Conservation (phyloP, 2,888 invertebrate genomes). For the Gonocerus acuteangulatus region DNA sequence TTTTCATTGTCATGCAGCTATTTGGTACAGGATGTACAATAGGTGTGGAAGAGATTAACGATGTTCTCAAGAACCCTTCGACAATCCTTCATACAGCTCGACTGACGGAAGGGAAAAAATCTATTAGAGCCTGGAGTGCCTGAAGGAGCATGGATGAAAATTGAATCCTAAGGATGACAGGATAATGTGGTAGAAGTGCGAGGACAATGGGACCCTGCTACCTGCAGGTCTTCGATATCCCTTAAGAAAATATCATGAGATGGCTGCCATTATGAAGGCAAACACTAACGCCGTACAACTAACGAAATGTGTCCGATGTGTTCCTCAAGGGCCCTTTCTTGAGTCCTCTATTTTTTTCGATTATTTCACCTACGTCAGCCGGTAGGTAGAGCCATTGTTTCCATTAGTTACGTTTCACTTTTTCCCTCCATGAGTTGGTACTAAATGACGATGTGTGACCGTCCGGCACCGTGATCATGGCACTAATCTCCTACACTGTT, state of each 20-base stretch:
- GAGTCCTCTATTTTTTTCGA: neutral
- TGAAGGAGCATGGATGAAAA: neutral
- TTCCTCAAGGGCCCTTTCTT: neutral
- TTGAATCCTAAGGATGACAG: slow-evolving; percentile 8
- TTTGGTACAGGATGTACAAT: too few species aligned
- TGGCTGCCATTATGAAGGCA: slow-evolving; percentile 6
- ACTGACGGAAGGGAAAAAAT: neutral
- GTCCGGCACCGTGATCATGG: neutral
- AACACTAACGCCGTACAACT: neutral
- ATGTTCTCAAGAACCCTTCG: neutral
- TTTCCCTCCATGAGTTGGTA: slow-evolving; percentile 1
- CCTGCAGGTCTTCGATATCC: neutral
- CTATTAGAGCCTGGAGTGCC: neutral
- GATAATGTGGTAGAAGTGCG: neutral
- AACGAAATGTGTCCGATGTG: slow-evolving; percentile 19
- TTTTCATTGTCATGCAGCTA: too few species aligned
- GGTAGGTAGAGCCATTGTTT: slow-evolving; percentile 11
- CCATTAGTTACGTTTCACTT: slow-evolving; percentile 23
- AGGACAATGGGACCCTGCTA: slow-evolving; percentile 15
- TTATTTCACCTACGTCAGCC: neutral
- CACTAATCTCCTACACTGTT: slow-evolving; percentile 12
- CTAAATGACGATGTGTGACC: slow-evolving; percentile 13
- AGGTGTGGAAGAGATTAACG: too few species aligned
- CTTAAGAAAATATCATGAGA: slow-evolving; percentile 20
- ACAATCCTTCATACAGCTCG: neutral